Percentiles rank a stretch among this genome's conserved stretches.
Evolutionary conservation across 2,113 vertebrate species (phyloP).

Genomic region (Chaetodon trifascialis): DNA sequence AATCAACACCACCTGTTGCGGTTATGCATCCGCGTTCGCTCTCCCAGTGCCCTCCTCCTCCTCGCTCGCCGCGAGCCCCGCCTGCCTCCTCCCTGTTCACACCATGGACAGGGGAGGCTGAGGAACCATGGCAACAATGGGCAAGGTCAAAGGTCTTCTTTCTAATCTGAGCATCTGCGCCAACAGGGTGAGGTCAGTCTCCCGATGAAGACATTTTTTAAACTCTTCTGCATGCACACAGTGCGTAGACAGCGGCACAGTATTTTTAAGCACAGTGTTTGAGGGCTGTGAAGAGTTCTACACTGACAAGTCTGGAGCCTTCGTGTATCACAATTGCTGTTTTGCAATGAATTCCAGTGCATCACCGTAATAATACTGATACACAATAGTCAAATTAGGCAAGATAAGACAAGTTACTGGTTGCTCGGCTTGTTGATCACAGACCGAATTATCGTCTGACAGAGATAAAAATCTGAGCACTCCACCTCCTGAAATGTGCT

Average conservation of each 20-base stretch:
- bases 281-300: neutral
- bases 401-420: constrained; percentile 65
- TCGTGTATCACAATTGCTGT: constrained; percentile 9
- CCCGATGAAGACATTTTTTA: constrained; percentile 62
- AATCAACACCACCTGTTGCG: constrained; percentile 85
- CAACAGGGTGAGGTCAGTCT: constrained; percentile 73
- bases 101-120: constrained; percentile 64
- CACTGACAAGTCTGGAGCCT: constrained; percentile 2
- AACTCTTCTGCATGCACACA: constrained; percentile 27
- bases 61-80: constrained; percentile 3
- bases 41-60: constrained; percentile 24
- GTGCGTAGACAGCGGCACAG: neutral
- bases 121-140: constrained; percentile 81
- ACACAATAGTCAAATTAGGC: constrained; percentile 52
- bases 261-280: constrained; percentile 10
- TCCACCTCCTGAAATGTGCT: constrained; percentile 30
- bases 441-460: constrained; percentile 42
- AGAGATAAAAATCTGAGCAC: constrained; percentile 38
- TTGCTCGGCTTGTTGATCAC: constrained; percentile 39
- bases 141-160: constrained; percentile 74
- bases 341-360: constrained; percentile 24
- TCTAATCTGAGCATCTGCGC: constrained; percentile 71
- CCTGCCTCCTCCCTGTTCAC: constrained; percentile 48
- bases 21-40: constrained; percentile 69
- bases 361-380: constrained; percentile 31